Conservation (phyloP, 2,113 vertebrate genomes). For the Pholis gunnellus region DNA sequence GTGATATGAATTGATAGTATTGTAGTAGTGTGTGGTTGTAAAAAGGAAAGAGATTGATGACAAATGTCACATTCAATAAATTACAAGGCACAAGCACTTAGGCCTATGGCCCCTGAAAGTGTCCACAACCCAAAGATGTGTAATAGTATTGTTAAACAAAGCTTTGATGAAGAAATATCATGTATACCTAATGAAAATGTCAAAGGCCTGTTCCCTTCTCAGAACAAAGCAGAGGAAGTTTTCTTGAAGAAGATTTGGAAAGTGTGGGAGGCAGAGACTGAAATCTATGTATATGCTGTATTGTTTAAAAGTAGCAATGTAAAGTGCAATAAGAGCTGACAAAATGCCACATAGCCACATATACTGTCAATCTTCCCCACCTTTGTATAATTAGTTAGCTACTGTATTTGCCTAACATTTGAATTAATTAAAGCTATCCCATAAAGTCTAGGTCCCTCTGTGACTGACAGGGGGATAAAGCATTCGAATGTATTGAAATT, state of each 20-base stretch:
- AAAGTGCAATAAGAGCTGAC: background rate
- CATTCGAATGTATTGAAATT: background rate
- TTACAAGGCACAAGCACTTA: background rate
- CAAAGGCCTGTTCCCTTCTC: background rate
- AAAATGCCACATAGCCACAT: background rate
- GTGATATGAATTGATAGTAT: background rate
- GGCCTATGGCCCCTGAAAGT: background rate
- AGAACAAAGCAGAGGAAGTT: background rate
- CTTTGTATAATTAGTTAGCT: background rate
- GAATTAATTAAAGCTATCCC: background rate
- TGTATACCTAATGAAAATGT: background rate
- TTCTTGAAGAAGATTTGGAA: background rate
- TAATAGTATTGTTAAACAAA: background rate
- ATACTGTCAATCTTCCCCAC: background rate
- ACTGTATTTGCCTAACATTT: background rate
- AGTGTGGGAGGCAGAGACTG: background rate
- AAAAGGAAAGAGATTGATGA: background rate
- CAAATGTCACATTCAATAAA: background rate
- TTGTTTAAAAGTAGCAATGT: background rate
- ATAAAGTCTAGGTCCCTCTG: background rate
- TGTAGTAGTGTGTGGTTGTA: background rate
- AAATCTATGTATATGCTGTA: background rate
- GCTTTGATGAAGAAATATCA: slow-evolving; percentile 4
- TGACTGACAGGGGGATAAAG: background rate
- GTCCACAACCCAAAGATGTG: background rate